Percentiles rank a stretch among this genome's conserved stretches.
These are phyloP conservation scores for Trogon melanurus DNA, from an alignment of 2,113 vertebrate species.

Conservation along the genomic window DNA sequence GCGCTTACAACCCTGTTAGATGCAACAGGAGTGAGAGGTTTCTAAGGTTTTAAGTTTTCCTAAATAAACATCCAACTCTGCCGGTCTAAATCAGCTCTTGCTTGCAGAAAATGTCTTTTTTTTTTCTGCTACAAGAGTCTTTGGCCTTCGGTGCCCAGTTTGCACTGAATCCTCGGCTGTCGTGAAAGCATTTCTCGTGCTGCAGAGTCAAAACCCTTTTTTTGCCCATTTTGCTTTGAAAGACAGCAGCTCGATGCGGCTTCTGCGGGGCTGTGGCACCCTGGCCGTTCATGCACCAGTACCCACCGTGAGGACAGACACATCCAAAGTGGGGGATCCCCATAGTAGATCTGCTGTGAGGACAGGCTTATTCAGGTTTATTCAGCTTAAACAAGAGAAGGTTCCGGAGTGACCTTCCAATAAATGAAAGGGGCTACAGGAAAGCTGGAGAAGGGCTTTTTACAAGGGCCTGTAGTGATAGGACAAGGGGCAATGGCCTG, in stretches of 20 bases:
- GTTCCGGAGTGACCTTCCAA: no score
- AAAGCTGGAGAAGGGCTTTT: no score
- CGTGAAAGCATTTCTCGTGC: not conserved
- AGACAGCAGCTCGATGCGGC: accelerated
- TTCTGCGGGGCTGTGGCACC: not conserved
- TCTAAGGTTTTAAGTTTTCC: not conserved
- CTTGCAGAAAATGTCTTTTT: not conserved
- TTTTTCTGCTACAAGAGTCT: not conserved
- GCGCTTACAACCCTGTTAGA: not conserved
- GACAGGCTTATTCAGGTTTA: no score
- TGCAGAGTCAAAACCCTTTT: conserved; percentile 2
- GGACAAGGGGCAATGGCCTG: no score
- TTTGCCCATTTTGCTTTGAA: not conserved
- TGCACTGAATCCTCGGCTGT: conserved; percentile 45
- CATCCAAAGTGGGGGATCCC: accelerated
- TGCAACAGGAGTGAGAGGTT: not conserved
- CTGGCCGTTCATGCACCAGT: not conserved
- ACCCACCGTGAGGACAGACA: not conserved
- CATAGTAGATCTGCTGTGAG: no score
- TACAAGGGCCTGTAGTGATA: no score
- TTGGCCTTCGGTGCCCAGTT: not conserved
- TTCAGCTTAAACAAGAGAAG: no score
- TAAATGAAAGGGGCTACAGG: no score
- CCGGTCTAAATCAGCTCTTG: not conserved
- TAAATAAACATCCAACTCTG: not conserved